Conservation (phyloP, 2,113 vertebrate species). For the Dinomys branickii region DNA sequence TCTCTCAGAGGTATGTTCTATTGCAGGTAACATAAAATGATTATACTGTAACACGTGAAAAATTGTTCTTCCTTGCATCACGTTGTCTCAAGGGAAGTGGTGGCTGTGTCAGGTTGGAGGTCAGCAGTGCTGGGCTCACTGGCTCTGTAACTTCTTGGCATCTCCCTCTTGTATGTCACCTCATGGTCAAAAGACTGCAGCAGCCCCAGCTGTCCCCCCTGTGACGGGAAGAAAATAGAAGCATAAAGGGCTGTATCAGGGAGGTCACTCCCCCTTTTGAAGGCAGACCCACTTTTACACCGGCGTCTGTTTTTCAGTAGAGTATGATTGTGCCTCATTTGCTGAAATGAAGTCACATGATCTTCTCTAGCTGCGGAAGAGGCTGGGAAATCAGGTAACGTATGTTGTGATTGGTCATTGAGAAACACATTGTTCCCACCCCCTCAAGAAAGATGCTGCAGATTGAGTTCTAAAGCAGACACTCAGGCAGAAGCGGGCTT, state of each 20-base stretch:
- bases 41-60: not conserved
- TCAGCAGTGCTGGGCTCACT: not conserved
- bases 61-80: not conserved
- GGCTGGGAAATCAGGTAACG: not conserved
- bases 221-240: not conserved
- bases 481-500: not conserved
- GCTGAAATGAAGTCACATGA: not conserved
- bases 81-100: not conserved
- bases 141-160: not conserved
- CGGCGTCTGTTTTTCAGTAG: not conserved
- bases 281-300: not conserved
- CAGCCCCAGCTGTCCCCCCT: not conserved
- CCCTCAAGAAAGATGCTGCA: not conserved
- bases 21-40: not conserved
- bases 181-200: not conserved
- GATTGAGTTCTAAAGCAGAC: not conserved
- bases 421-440: not conserved
- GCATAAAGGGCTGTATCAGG: fast-evolving
- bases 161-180: not conserved
- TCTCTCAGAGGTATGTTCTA: not conserved
- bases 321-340: not conserved
- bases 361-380: not conserved
- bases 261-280: not conserved
- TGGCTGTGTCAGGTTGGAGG: not conserved
- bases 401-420: not conserved